Evolutionary conservation across 2,797 vertebrate species (phyloP).

Genomic region (Bradypodion pumilum): DNA sequence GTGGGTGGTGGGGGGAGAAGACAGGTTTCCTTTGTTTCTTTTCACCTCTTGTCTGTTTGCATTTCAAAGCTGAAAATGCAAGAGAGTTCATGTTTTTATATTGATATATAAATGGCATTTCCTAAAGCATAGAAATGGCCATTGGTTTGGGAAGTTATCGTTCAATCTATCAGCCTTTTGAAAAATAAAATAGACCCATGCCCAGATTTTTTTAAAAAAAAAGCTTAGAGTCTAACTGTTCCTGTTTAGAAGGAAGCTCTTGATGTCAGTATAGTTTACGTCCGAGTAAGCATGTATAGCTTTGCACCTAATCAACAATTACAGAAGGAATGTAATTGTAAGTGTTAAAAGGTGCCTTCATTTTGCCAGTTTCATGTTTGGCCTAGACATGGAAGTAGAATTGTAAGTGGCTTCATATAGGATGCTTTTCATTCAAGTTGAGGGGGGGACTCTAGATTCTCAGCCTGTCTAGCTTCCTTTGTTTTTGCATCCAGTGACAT

Average conservation of each 20-base stretch:
- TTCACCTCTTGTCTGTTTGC: not conserved
- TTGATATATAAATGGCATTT: not conserved
- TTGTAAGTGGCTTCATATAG: no score
- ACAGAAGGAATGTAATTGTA: not conserved
- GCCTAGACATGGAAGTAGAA: no score
- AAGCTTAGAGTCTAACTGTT: not conserved
- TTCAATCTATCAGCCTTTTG: not conserved
- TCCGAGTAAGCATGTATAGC: not conserved
- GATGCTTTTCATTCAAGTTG: not conserved
- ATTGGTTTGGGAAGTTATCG: not conserved
- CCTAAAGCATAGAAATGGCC: not conserved
- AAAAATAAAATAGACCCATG: not conserved
- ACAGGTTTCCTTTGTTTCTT: conserved; percentile 49
- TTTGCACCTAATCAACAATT: not conserved
- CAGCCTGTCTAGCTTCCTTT: conserved; percentile 68
- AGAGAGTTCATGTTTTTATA: not conserved
- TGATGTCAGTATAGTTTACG: not conserved
- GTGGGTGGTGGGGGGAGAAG: no score
- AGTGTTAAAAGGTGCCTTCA: not conserved
- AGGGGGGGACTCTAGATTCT: conserved; percentile 31
- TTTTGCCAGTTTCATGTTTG: no score
- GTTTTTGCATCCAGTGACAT: conserved; percentile 76
- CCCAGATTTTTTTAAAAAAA: not conserved
- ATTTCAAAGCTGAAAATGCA: not conserved
- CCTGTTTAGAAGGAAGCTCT: not conserved